A percentile compares a stretch with the other conserved stretches of the same genome.
These are phyloP conservation scores for Drosophila leontia DNA, from an alignment of 1,140 invertebrate species.

Conservation along the genomic window DNA sequence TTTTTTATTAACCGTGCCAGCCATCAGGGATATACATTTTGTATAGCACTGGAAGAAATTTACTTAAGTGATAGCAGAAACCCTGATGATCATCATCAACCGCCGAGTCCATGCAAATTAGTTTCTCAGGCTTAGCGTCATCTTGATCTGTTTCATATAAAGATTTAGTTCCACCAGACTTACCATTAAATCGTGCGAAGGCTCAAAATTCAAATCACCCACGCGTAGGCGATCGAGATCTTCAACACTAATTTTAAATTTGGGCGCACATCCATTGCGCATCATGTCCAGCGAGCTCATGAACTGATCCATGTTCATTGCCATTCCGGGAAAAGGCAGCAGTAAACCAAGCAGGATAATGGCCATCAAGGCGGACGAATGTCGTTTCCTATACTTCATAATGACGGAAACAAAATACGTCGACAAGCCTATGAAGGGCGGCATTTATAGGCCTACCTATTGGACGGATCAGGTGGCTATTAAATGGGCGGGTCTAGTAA, in stretches of 20 bases:
- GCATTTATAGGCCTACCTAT: constrained; percentile 36
- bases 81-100: neutral
- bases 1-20: constrained; percentile 77
- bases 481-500: constrained; percentile 28
- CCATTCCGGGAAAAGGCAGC: constrained; percentile 13
- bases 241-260: constrained; percentile 66
- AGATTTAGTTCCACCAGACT: neutral
- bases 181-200: constrained; percentile 64
- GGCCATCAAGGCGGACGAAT: constrained; percentile 8
- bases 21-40: constrained; percentile 77
- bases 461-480: constrained; percentile 21
- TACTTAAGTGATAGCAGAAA: neutral
- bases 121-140: neutral
- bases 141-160: neutral
- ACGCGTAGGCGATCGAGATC: constrained; percentile 60
- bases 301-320: constrained; percentile 78
- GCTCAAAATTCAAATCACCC: constrained; percentile 62
- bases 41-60: constrained; percentile 67
- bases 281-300: constrained; percentile 77
- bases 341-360: constrained; percentile 28
- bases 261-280: constrained; percentile 68
- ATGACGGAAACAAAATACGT: constrained; percentile 10
- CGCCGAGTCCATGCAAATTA: neutral
- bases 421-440: neutral
- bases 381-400: constrained; percentile 22